These are phyloP conservation scores for Fratercula arctica DNA, from an alignment of 2,797 vertebrate species.

Conservation along the genomic window DNA sequence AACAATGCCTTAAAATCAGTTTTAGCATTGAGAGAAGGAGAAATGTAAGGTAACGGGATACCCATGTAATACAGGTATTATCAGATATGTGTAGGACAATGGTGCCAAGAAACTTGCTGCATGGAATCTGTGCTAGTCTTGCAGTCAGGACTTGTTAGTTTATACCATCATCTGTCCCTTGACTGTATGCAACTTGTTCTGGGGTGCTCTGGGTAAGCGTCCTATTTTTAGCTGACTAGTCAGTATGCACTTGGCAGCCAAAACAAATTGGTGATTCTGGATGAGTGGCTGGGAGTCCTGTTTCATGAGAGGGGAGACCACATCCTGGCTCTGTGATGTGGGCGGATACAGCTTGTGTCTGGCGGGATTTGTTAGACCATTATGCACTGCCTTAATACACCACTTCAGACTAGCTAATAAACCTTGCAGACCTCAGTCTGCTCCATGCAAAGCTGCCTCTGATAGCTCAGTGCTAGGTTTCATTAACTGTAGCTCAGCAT, in stretches of 20 bases:
- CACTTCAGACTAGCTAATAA: not conserved
- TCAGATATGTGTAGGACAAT: not conserved
- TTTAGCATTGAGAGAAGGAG: not conserved
- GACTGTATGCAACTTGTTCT: not conserved
- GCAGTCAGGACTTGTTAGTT: not conserved
- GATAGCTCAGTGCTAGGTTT: accelerated
- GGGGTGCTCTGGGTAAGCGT: not conserved
- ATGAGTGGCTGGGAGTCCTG: not conserved
- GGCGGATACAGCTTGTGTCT: not conserved
- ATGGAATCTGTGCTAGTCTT: not conserved
- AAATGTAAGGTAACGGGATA: not conserved
- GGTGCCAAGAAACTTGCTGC: not conserved
- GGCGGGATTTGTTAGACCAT: not conserved
- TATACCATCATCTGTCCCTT: not conserved
- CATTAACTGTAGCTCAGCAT: not conserved
- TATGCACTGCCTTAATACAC: not conserved
- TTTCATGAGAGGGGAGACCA: not conserved
- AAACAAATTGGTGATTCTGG: not conserved
- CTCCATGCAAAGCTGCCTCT: not conserved
- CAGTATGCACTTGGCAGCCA: not conserved
- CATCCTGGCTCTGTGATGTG: not conserved
- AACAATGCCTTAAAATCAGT: not conserved
- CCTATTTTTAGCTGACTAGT: not conserved
- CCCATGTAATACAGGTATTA: not conserved
- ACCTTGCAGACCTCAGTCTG: not conserved